Base-by-base conservation (phyloP, 2,888 invertebrate genomes). In the Aleiodes alternator region DNA sequence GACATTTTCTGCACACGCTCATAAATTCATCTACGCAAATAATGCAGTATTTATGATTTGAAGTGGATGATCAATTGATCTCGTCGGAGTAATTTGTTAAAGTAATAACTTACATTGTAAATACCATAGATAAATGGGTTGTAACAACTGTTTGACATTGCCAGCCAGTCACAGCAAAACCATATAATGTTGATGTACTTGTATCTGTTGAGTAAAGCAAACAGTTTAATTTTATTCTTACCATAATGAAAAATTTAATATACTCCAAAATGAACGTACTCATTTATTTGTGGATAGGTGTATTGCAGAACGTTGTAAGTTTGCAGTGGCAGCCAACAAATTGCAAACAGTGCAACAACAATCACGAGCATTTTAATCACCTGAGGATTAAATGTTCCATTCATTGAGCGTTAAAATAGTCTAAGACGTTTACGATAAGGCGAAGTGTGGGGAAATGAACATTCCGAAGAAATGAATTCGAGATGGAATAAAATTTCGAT, bases 101-200 rank as follows among this genome's bases (percentile, higher is more conserved):
- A 48, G 55, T 59, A 51, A 82, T 43, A 7, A 92, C 94, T 95
- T 90, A 96, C 96, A 87, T 96, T 96, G 85, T 96, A 96, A 82
- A 96, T 95, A 50, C 96, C 96, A 86, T 97, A 97, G 83, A 97
- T 96, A 87, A 97, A 96, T 0, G 96, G 96, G 89, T 97, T 97
- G 88, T 95, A 95, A 89, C 96, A 96, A 74, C 96, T 96, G 87
- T 96, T 97, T 85, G 95, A 95, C 96, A 96, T 96, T 0, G 95
- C 95, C 86, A 96, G 90, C 96, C 96, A 96, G 89, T 97, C 96
- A 84, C 94, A 95, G 87, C 94, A 95, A 90, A 97, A 96, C 92
- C 95, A 97, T 76, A 96, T 92, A 66, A 96, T 94, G 89, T 96
- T 96, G 85, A 97, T 96, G 87, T 94, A 96, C 82, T 92, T 92